Evolutionary conservation across 2,888 invertebrate genomes (phyloP).

Genomic region (Chironomus riparius): DNA sequence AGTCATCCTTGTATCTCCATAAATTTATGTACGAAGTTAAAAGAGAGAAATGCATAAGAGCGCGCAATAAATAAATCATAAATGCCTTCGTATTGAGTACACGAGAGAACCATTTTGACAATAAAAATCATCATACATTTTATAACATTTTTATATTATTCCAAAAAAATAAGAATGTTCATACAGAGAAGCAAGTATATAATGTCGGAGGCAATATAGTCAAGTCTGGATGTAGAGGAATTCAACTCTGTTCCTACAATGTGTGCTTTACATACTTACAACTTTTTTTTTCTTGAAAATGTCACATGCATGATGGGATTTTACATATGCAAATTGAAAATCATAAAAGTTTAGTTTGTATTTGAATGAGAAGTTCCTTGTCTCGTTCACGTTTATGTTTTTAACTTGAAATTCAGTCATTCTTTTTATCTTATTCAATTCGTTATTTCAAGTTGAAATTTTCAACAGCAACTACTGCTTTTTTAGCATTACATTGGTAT

Average conservation of each 20-base stretch:
- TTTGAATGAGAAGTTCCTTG: neutral
- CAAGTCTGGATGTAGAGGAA: neutral
- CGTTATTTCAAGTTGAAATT: no score
- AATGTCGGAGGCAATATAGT: neutral
- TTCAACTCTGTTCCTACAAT: neutral
- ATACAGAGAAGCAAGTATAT: neutral
- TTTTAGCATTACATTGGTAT: neutral
- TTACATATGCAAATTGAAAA: slow-evolving; percentile 16
- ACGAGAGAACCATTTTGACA: neutral
- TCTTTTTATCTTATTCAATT: neutral
- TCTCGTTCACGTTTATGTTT: neutral
- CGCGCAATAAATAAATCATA: slow-evolving; percentile 23
- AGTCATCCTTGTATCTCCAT: no score
- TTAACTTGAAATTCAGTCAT: neutral
- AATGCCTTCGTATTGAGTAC: neutral
- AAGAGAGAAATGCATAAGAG: neutral
- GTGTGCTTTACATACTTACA: neutral
- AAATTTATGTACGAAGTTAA: no score
- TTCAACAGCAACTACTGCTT: neutral
- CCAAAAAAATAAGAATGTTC: neutral
- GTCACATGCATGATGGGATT: neutral
- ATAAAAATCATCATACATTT: slow-evolving; percentile 18
- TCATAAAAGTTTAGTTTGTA: slow-evolving; percentile 20
- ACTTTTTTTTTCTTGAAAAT: neutral
- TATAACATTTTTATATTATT: slow-evolving; percentile 12